Evolutionary conservation across 1,140 invertebrate species (phyloP).

Genomic region (Pseudomyrmex gracilis): DNA sequence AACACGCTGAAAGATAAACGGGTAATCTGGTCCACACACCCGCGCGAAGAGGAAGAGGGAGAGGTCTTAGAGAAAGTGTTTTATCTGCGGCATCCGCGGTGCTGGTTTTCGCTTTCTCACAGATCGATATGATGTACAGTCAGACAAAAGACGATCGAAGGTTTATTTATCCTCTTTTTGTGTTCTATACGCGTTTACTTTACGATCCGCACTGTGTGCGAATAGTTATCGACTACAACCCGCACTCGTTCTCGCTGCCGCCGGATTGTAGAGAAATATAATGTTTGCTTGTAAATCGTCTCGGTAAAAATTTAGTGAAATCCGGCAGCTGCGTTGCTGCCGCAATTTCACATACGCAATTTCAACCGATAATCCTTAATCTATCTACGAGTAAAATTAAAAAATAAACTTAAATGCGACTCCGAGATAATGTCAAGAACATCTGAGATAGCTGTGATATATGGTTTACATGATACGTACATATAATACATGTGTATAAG

Average conservation of each 20-base stretch:
- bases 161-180: conserved; percentile 1
- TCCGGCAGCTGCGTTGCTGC: neutral
- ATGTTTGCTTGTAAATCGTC: neutral
- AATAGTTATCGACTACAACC: conserved; percentile 6
- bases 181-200: conserved; percentile 8
- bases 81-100: conserved; percentile 22
- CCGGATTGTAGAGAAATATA: conserved; percentile 2
- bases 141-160: neutral
- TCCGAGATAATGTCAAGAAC: neutral
- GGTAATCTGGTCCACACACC: conserved; percentile 67
- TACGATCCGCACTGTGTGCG: conserved; percentile 9
- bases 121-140: conserved; percentile 35
- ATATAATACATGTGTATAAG: too few relatives aligned
- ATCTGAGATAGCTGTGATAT: neutral
- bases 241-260: neutral
- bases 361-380: neutral
- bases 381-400: neutral
- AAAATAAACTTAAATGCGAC: too few relatives aligned
- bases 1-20: conserved; percentile 85
- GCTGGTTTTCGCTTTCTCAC: conserved; percentile 39
- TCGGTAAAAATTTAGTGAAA: conserved; percentile 6
- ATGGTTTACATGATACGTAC: neutral
- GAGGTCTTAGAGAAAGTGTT: conserved; percentile 67
- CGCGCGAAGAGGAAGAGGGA: neutral
- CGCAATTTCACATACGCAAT: neutral